Evolutionary conservation across 2,113 vertebrate genomes (phyloP).

Genomic region (Spea multiplicata): DNA sequence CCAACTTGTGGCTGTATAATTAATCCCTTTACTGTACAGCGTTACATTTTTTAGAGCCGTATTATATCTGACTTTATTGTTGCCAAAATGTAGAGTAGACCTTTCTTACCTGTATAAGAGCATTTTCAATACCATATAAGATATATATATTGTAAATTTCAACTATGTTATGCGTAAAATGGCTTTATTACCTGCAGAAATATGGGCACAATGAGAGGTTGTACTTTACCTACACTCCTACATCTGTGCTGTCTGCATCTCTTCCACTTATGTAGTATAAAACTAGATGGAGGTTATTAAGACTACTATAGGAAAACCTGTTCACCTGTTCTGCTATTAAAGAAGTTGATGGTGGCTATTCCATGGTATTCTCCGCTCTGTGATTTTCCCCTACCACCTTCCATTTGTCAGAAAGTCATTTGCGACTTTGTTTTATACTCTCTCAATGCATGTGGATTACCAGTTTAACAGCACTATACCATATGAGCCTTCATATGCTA

Average conservation of each 20-base stretch:
- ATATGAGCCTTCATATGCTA: slow-evolving; percentile 42
- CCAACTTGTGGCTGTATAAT: too few relatives aligned
- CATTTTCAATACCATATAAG: too few relatives aligned
- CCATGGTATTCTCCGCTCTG: background rate
- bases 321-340: slow-evolving; percentile 19
- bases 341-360: background rate
- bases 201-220: too few relatives aligned
- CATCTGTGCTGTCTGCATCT: background rate
- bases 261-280: background rate
- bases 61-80: too few relatives aligned
- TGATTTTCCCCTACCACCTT: slow-evolving; percentile 4
- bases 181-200: too few relatives aligned
- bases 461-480: slow-evolving; percentile 33
- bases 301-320: background rate
- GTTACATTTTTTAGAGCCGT: too few relatives aligned
- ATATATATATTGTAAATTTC: too few relatives aligned
- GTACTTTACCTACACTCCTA: too few relatives aligned
- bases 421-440: slow-evolving; percentile 17
- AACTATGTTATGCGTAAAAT: too few relatives aligned
- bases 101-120: too few relatives aligned
- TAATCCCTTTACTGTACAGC: too few relatives aligned
- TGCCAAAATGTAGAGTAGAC: too few relatives aligned
- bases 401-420: slow-evolving; percentile 40
- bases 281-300: slow-evolving; percentile 16
- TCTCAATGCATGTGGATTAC: slow-evolving; percentile 33